These are phyloP conservation scores for Silurus meridionalis DNA, from an alignment of 2,113 vertebrate species.

Conservation along the genomic window DNA sequence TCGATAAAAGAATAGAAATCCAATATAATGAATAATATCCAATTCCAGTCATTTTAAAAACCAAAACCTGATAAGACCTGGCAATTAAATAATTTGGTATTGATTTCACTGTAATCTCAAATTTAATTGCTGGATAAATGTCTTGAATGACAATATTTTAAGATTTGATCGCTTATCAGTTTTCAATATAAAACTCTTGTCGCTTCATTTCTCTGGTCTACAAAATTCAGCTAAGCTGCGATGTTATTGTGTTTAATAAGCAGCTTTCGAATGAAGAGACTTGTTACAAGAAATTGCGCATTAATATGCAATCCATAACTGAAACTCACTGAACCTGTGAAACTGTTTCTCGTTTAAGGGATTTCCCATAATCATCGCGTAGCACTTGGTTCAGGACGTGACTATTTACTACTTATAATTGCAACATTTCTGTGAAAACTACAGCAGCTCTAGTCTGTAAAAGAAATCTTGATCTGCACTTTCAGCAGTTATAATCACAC, in stretches of 20 bases:
- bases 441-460: not conserved
- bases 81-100: not conserved
- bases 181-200: not conserved
- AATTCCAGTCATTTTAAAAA: not conserved
- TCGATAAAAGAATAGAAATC: too few relatives aligned
- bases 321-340: slow-evolving; percentile 2
- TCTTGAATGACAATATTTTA: not conserved
- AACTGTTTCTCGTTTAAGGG: not conserved
- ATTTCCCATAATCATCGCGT: not conserved
- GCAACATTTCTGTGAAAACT: not conserved
- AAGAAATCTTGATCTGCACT: not conserved
- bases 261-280: not conserved
- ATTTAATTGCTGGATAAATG: not conserved
- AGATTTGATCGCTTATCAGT: not conserved
- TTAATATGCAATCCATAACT: not conserved
- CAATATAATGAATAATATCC: not conserved
- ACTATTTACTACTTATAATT: too few relatives aligned
- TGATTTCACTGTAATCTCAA: not conserved
- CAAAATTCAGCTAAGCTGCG: not conserved
- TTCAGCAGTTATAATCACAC: not conserved
- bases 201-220: not conserved
- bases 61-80: not conserved
- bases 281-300: not conserved
- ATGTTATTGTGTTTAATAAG: too few relatives aligned
- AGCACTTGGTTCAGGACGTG: not conserved